phyloP scores from a whole-genome alignment of 2,113 vertebrate genomes.

The Nothoprocta pentlandii region DNA sequence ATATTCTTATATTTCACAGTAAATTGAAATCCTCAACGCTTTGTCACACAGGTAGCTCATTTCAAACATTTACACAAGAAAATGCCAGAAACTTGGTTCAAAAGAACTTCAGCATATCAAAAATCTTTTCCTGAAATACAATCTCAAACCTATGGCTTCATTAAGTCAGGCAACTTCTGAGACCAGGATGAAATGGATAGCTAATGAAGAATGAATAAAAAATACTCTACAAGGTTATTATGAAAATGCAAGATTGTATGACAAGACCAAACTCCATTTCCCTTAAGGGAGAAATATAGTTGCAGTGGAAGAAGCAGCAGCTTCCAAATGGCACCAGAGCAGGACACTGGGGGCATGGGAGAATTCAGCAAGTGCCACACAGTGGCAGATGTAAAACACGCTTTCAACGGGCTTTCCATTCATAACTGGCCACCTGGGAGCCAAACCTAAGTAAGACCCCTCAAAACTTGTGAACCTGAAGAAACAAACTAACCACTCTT shows the following conservation, averaged over 20 bases:
- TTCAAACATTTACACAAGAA: slow-evolving; percentile 51
- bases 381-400: not conserved
- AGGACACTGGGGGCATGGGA: not conserved
- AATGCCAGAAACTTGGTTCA: slow-evolving; percentile 26
- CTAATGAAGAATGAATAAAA: slow-evolving; percentile 6
- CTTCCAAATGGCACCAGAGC: not conserved
- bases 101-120: slow-evolving; percentile 30
- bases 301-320: not conserved
- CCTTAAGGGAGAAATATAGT: not conserved
- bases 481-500: not conserved
- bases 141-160: slow-evolving; percentile 33
- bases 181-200: not conserved
- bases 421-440: not conserved
- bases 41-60: slow-evolving; percentile 11
- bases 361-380: not conserved
- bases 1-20: not conserved
- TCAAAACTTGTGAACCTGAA: not conserved
- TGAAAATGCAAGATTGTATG: slow-evolving; percentile 11
- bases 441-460: not conserved
- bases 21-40: not conserved
- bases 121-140: slow-evolving; percentile 30
- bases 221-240: not conserved
- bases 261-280: slow-evolving; percentile 11
- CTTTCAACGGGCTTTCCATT: not conserved
- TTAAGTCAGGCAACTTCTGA: slow-evolving; percentile 1